Percentiles rank a stretch among this genome's conserved stretches.
Conservation (phyloP, 1,140 invertebrate genomes). For the Drosophila orosa region DNA sequence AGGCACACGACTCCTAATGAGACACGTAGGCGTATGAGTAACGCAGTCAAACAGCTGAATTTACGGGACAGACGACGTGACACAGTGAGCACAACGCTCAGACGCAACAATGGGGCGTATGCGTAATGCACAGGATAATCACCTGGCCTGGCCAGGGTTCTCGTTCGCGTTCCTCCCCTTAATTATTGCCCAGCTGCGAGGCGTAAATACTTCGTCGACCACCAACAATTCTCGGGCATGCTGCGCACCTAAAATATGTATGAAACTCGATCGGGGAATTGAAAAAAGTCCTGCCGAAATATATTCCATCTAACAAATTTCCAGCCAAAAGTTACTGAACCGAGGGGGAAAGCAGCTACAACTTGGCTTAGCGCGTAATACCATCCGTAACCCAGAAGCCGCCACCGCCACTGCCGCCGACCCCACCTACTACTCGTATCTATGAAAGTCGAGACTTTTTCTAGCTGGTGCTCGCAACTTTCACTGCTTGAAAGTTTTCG, state of each 20-base stretch:
- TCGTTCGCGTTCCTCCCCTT: neutral
- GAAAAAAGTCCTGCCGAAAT: constrained; percentile 40
- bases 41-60: constrained; percentile 64
- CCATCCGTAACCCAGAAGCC: constrained; percentile 43
- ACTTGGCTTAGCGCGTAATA: constrained; percentile 54
- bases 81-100: constrained; percentile 19
- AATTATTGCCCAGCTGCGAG: constrained; percentile 22
- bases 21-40: constrained; percentile 80
- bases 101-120: constrained; percentile 37
- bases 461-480: constrained; percentile 54
- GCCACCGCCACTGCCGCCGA: neutral
- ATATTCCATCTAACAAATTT: constrained; percentile 49
- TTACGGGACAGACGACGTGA: constrained; percentile 51
- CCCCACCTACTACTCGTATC: constrained; percentile 15
- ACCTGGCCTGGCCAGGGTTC: neutral
- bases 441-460: constrained; percentile 33
- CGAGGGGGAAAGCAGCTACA: constrained; percentile 16
- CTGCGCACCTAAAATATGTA: constrained; percentile 26
- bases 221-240: constrained; percentile 18
- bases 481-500: constrained; percentile 71
- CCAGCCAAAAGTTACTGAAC: constrained; percentile 41
- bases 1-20: constrained; percentile 66
- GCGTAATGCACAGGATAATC: constrained; percentile 34
- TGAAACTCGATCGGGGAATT: constrained; percentile 41
- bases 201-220: constrained; percentile 9